Evolutionary conservation across 1,140 invertebrate species (phyloP), one percentile per base, ranked within the genome.

Genomic region (Leptoteleia sp.): DNA sequence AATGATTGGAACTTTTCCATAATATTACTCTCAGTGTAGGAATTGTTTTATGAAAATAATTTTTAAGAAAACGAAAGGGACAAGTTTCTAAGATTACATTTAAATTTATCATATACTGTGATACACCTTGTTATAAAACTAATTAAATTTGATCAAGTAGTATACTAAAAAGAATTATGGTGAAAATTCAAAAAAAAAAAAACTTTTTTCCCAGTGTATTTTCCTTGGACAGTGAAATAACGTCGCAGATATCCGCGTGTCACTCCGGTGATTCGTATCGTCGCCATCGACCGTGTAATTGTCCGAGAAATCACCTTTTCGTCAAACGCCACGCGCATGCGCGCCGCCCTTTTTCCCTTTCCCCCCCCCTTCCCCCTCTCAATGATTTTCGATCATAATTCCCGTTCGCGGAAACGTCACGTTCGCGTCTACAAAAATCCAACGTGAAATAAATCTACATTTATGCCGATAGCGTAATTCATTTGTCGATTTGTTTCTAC

Each of bases 231-330:
- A 7, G 25, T 22, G 13, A 29, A 35, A 37, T 52, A 52, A 52
- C 35, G 11, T 54, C 29, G 19, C 50, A 38, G 4, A 31, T 52
- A 37, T 57, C 25, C 52, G 43, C 15, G 38, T 45, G 54, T 59
- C 54, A 45, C 40, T n/a, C 5, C 1, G 16, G 42, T 61, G 55
- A 61, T 61, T 61, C 29, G 47, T 61, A 61, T 61, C 29, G 29
- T 16, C 25, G 43, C n/a, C 16, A 48, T 37, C 29, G 4, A 61
- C 29, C 38, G 57, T 37, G 57, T 48, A 61, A 61, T 61, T 64
- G 33, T 29, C 43, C 45, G 59, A 48, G 22, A 50, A 48, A 61
- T 61, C 57, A 50, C 7, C 59, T 40, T 64, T 52, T 52, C 61
- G 25, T 52, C 47, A 64, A 50, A 64, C 47, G 61, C 35, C 61